phyloP scores from a whole-genome alignment of 2,113 vertebrate species.

The Anguilla rostrata region DNA sequence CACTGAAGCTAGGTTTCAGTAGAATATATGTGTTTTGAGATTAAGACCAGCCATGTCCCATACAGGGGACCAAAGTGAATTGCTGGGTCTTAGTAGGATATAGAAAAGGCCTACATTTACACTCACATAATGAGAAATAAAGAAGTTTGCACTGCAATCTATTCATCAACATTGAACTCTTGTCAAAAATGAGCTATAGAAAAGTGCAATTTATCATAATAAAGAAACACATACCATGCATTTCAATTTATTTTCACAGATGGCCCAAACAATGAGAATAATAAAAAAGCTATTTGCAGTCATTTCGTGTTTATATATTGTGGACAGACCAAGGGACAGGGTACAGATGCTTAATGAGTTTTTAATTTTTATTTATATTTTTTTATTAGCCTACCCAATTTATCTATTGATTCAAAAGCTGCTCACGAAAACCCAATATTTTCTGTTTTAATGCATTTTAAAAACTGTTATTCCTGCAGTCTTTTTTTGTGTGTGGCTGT shows the following conservation, averaged over 20 bases:
- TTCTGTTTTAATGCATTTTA: neutral
- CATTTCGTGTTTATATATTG: neutral
- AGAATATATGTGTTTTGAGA: too few relatives aligned
- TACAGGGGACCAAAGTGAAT: too few relatives aligned
- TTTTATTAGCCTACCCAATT: constrained; percentile 7
- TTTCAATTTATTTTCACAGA: neutral
- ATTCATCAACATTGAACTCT: neutral
- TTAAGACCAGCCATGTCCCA: too few relatives aligned
- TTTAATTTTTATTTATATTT: neutral
- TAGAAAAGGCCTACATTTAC: too few relatives aligned
- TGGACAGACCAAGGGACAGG: neutral
- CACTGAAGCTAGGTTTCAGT: neutral
- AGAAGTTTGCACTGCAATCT: neutral
- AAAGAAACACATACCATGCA: neutral
- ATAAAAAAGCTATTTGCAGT: neutral
- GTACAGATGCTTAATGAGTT: neutral
- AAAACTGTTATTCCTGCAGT: neutral
- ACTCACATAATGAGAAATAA: too few relatives aligned
- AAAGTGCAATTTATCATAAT: neutral
- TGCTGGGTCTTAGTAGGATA: too few relatives aligned
- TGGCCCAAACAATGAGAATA: neutral
- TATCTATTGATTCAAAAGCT: neutral
- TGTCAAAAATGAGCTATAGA: neutral
- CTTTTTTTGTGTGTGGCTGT: neutral
- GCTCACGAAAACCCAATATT: neutral